Evolutionary conservation across 2,113 vertebrate species (phyloP).

Genomic region (Chiloscyllium plagiosum): DNA sequence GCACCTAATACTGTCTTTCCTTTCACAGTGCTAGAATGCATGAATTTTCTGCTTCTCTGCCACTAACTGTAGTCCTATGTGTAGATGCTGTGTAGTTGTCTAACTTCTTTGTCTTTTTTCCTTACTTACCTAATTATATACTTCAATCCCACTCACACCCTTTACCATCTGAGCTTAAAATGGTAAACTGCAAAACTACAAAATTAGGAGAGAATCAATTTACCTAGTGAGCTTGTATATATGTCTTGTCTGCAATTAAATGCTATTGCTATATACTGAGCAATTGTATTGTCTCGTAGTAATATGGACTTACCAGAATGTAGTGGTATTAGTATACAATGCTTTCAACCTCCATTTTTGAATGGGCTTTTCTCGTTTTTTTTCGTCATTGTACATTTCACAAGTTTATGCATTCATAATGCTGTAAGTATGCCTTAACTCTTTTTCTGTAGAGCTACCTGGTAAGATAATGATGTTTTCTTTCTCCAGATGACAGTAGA

Average conservation of each 20-base stretch:
- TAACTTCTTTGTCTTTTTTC: conserved; percentile 49
- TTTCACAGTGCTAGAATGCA: conserved; percentile 20
- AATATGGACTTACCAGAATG: conserved; percentile 78
- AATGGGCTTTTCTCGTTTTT: not conserved
- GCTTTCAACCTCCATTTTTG: conserved; percentile 42
- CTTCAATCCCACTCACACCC: conserved; percentile 50
- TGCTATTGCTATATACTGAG: conserved; percentile 67
- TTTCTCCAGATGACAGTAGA: not conserved
- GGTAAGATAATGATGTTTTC: not conserved
- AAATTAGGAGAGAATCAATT: conserved; percentile 41
- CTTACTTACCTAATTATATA: conserved; percentile 52
- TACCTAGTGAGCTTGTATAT: conserved; percentile 55
- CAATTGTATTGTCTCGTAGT: conserved; percentile 67
- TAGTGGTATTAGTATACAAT: conserved; percentile 66
- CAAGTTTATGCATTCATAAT: not conserved
- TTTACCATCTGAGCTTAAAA: conserved; percentile 52
- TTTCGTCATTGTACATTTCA: conserved; percentile 23
- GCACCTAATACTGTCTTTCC: not conserved
- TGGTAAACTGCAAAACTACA: conserved; percentile 58
- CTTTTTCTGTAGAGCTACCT: not conserved
- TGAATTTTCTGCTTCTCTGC: conserved; percentile 51
- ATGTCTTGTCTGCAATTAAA: conserved; percentile 71
- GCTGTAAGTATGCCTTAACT: conserved; percentile 10
- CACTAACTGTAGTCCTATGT: conserved; percentile 51
- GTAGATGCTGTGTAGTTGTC: conserved; percentile 40